Percentiles rank a stretch among this genome's conserved stretches.
These are phyloP conservation scores for Manduca sexta DNA, from an alignment of 1,140 invertebrate genomes.

Conservation along the genomic window DNA sequence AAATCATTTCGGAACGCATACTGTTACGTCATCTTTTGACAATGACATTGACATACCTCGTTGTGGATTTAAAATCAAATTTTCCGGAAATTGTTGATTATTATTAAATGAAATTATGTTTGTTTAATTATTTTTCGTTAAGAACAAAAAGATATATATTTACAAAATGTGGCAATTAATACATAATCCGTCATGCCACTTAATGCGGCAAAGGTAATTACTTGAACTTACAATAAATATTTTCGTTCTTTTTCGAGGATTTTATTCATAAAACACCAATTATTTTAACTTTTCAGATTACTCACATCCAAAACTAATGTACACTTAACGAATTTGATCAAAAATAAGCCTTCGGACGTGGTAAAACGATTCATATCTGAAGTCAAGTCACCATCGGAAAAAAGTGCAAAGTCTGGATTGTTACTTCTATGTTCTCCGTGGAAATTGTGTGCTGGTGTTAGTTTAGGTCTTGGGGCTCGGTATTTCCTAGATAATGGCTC, in stretches of 20 bases:
- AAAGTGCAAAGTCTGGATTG: slow-evolving; percentile 34
- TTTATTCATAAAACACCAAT: neutral
- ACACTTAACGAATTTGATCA: slow-evolving; percentile 41
- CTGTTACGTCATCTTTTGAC: slow-evolving; percentile 10
- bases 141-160: slow-evolving; percentile 2
- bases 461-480: slow-evolving; percentile 50
- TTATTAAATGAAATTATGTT: slow-evolving; percentile 18
- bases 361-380: slow-evolving; percentile 44
- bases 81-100: neutral
- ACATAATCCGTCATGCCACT: slow-evolving; percentile 27
- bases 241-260: neutral
- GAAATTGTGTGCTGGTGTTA: slow-evolving; percentile 58
- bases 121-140: slow-evolving; percentile 7
- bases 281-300: slow-evolving; percentile 39
- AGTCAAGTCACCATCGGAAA: slow-evolving; percentile 32
- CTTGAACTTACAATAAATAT: neutral
- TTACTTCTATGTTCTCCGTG: slow-evolving; percentile 49
- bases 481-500: slow-evolving; percentile 38
- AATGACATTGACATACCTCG: slow-evolving; percentile 7
- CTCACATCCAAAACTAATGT: slow-evolving; percentile 36
- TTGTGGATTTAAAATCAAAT: too few relatives aligned
- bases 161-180: slow-evolving; percentile 43
- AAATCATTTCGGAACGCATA: slow-evolving; percentile 4
- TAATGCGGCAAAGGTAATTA: slow-evolving; percentile 36
- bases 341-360: slow-evolving; percentile 43